These are phyloP conservation scores for Nyctibius grandis DNA, from an alignment of 2,797 vertebrate species.

Conservation along the genomic window DNA sequence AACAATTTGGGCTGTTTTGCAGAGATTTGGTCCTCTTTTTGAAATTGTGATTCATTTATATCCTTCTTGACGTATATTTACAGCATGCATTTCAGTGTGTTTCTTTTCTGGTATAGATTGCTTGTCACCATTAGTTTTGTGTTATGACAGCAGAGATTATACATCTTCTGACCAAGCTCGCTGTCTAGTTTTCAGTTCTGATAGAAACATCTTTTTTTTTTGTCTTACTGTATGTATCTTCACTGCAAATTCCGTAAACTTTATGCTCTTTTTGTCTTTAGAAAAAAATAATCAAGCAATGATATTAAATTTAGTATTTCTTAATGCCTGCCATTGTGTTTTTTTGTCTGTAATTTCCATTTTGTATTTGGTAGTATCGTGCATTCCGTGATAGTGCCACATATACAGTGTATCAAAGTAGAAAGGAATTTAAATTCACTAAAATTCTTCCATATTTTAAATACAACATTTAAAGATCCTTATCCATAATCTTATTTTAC, in stretches of 20 bases:
- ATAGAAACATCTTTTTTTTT: not conserved
- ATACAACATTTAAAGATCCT: not conserved
- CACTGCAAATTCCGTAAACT: not conserved
- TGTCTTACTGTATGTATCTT: not conserved
- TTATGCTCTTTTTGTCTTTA: not conserved
- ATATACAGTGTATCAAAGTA: not conserved
- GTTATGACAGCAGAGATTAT: constrained; percentile 54
- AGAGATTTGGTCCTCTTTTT: constrained; percentile 34
- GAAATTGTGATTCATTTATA: not conserved
- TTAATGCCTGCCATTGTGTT: not conserved
- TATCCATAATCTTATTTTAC: not conserved
- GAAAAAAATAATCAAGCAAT: not conserved
- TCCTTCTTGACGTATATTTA: constrained; percentile 36
- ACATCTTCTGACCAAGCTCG: constrained; percentile 4
- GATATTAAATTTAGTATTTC: not conserved
- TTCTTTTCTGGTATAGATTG: constrained; percentile 36
- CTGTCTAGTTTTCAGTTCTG: constrained; percentile 3
- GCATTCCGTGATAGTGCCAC: not conserved
- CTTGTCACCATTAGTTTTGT: constrained; percentile 50
- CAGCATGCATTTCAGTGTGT: not conserved
- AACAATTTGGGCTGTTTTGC: constrained; percentile 44
- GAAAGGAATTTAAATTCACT: not conserved
- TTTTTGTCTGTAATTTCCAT: not conserved
- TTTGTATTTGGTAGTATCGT: not conserved
- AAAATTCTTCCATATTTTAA: not conserved